Evolutionary conservation across 1,140 invertebrate species (phyloP).

Genomic region (Lethrus apterus): DNA sequence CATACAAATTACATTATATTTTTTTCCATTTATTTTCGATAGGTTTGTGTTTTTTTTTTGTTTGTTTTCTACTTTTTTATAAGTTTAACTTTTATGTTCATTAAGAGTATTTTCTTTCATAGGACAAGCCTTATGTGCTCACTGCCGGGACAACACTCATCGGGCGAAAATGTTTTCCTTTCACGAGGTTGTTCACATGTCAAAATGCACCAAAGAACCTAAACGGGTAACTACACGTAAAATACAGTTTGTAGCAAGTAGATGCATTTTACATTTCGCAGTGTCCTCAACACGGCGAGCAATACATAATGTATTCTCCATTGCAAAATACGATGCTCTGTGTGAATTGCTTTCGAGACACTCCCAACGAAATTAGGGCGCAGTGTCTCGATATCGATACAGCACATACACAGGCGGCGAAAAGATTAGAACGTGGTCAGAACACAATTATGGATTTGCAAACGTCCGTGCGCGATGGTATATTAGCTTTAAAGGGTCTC

Average conservation of each 20-base stretch:
- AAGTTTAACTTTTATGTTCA: conserved; percentile 14
- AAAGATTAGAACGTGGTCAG: conserved; percentile 55
- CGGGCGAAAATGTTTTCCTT: conserved; percentile 66
- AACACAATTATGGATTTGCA: conserved; percentile 37
- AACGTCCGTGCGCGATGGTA: conserved; percentile 52
- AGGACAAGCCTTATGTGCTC: conserved; percentile 63
- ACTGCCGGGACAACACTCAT: conserved; percentile 63
- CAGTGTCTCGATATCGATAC: conserved; percentile 66
- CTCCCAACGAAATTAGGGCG: conserved; percentile 52
- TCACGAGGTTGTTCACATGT: conserved; percentile 65
- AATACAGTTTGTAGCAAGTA: neutral
- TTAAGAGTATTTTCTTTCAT: conserved; percentile 24
- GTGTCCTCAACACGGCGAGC: conserved; percentile 60
- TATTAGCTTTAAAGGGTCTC: conserved; percentile 56
- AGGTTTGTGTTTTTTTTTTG: conserved; percentile 7
- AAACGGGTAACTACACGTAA: conserved; percentile 45
- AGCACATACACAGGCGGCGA: conserved; percentile 59
- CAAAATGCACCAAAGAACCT: conserved; percentile 58
- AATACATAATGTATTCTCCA: conserved; percentile 65
- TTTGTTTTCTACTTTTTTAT: conserved; percentile 12
- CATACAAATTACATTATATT: conserved; percentile 13
- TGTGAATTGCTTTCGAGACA: conserved; percentile 63
- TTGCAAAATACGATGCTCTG: conserved; percentile 61
- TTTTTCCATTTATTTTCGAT: conserved; percentile 2
- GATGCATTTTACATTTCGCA: conserved; percentile 37